Base-by-base conservation (phyloP, 1,140 invertebrate genomes). In the Triops longicaudatus region DNA sequence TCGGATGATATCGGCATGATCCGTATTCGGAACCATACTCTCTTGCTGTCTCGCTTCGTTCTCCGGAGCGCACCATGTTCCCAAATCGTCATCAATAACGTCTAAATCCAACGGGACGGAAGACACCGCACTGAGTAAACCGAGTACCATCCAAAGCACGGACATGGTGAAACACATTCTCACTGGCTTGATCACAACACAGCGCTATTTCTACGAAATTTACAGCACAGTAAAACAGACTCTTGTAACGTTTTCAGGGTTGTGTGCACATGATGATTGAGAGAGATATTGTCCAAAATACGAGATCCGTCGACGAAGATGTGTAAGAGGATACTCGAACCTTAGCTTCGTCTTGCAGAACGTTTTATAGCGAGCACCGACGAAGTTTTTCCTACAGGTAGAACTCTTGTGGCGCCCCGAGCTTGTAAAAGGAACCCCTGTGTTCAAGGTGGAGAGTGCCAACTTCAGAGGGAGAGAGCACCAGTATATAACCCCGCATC, bases 1-100 rank as follows among this genome's bases (percentile, higher is more conserved):
- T 37, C 76, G 71, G 17, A 72, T 44, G 12, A 77, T 73, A 43
- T 43, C 22, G 11, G 63, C 76, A 1, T 63, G 50, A 22, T 63
- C 50, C 10, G 50, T 63, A 63, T 22, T 63, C 50, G 50, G 50
- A 14, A 63, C 50, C 17, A 22, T 17, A 17, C 50, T 63, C 50
- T 63, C 50, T 6, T 9, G 50, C 14, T n/a, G 22, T 22, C 17
- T 63, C 17, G 50, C n/a, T 63, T 63, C 50, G 14, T 63, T 63
- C 50, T 63, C 42, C 2, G 76, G 76, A 26, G 63, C 27, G 22
- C 76, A 77, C 76, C 76, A 77, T 17, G 76, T 77, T 1, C 76
- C 76, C 9, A 77, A 41, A n/a, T 77, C 76, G n/a, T 77, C 73
- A 41, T 77, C 76, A 9, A 63, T 63, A 1, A 22, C 50, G 50